Evolutionary conservation across 2,797 vertebrate species (phyloP), one percentile per base, ranked within the genome.

Genomic region (Morelia viridis): DNA sequence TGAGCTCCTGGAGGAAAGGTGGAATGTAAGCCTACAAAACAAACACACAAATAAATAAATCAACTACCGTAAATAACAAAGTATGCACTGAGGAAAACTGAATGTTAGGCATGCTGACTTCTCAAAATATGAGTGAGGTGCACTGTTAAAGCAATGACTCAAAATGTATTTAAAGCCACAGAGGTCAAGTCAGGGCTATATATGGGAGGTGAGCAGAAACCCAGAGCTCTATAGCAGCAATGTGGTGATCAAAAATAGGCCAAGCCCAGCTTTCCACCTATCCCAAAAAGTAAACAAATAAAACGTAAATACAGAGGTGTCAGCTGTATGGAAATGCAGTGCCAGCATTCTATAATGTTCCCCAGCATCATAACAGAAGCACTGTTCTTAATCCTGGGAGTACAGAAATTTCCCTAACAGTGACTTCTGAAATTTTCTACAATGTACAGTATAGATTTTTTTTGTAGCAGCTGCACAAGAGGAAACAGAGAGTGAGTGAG

Each of bases 171-270:
- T 80, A 76, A 80, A 91, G 41, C 41, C 26, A 46, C 3, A 31
- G 3, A 86, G 22, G 0, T 60, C 86, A 28, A 88, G 2, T 31
- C 90, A 0, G 2, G 35, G 62, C 56, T 71, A 80, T 8, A 10
- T 60, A 4, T 5, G n/a, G 65, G 62, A 91, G 28, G 53, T 85
- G 0, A n/a, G 22, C 46, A 46, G 22, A 64, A 90, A 19, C 83
- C 0, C 0, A 26, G 13, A 91, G 50, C 46, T 87, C 0, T 0
- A 53, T 0, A 26, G 0, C 0, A 65, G 6, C 62, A 31, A 1
- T 0, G 0, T 0, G 12, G 85, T 0, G 24, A 50, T 58, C 46
- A n/a, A 0, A 86, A 87, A 46, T 0, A 84, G 65, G 0, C 0
- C 2, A 61, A 46, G 87, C 76, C 26, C 0, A 0, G 0, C 5